Base-by-base conservation (phyloP, 1,140 invertebrate genomes). In the Nephotettix cincticeps region DNA sequence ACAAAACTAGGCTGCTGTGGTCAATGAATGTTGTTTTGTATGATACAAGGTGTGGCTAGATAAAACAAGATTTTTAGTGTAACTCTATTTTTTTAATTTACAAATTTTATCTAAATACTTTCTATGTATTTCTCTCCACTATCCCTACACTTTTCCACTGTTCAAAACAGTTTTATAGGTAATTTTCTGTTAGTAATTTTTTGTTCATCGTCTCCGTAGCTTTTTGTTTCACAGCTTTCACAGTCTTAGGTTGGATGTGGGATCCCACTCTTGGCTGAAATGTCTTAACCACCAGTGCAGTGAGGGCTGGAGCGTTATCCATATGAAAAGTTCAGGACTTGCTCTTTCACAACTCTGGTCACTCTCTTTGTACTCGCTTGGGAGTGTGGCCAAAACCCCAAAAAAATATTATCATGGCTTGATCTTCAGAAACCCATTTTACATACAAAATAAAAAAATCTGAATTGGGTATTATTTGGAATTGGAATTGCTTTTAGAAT, bases 231-330 rank as follows among this genome's bases (percentile, higher is more conserved):
- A 77, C 51, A 0, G 69, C 70, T 19, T 74, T 56, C 56, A 72
- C 43, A n/a, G 56, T 54, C 30, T 75, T 81, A 79, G 6, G 76
- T 76, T 66, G 73, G 58, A 29, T 79, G 77, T 17, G 73, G 40
- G 71, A 76, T 77, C 1, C 58, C 61, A 51, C 79, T 64, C 74
- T 75, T 74, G 19, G 51, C 67, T 27, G 76, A 71, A 75, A 76
- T 21, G 56, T 27, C 36, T 71, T 64, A 21, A 75, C 68, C 47
- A 76, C 25, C 1, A 75, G 54, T 17, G 76, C 70, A 47, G 67
- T 68, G 61, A 78, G 74, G 29, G 73, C 51, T 40, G 76, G 74
- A 17, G 75, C 75, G 71, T 78, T 80, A 69, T 79, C 77, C 69
- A 76, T 78, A 43, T 78, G 75, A 30, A 79, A 72, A 54, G 73